These are phyloP conservation scores for Saiga tatarica DNA, from an alignment of 2,113 vertebrate genomes.

Conservation along the genomic window DNA sequence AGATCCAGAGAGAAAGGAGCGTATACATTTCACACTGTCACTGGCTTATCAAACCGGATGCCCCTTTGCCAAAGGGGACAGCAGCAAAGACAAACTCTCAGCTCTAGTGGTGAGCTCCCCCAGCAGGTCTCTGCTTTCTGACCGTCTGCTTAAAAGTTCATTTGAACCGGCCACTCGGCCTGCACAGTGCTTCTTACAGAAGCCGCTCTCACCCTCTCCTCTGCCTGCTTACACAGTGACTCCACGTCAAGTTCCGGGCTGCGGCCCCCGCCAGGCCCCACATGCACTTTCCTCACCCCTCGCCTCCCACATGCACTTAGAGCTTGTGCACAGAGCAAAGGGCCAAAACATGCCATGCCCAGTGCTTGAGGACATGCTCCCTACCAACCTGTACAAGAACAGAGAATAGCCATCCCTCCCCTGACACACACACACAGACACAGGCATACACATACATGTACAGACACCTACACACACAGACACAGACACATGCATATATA, in stretches of 20 bases:
- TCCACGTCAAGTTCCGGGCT: neutral
- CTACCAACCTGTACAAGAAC: neutral
- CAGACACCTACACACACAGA: neutral
- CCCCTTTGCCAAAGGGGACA: neutral
- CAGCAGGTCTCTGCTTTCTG: neutral
- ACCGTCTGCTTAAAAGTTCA: neutral
- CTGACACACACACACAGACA: neutral
- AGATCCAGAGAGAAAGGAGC: neutral
- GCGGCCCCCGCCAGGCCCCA: neutral
- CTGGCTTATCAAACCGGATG: neutral
- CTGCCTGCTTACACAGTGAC: neutral
- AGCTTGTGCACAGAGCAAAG: neutral
- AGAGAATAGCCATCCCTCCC: neutral
- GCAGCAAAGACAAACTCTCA: neutral
- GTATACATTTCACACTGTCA: neutral
- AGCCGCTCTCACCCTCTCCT: neutral
- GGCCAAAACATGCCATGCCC: neutral
- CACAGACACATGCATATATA: neutral
- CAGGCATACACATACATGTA: neutral
- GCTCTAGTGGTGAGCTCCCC: neutral
- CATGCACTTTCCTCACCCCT: neutral
- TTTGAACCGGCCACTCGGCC: neutral
- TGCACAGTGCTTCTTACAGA: neutral
- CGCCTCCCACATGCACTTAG: fast-evolving
- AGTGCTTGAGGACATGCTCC: neutral